Base-by-base conservation (phyloP, 2,888 invertebrate genomes). In the Silvanus unidentatus region DNA sequence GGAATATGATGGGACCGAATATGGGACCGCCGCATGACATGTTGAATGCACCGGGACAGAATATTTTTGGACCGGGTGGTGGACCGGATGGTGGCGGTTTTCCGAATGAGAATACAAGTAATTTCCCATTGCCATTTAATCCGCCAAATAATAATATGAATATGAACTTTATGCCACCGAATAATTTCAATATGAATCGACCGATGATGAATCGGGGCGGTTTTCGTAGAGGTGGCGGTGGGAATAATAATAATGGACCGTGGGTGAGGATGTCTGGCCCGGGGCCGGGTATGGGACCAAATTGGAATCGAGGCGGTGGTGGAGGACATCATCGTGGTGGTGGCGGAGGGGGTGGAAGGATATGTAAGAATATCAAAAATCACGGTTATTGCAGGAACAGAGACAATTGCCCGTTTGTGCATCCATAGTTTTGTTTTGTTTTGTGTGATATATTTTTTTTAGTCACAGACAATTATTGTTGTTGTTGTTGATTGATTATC, bases 381-480 rank as follows among this genome's bases (percentile, higher is more conserved):
- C 82, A 80, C 58, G 91, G 91, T 1, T 86, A 81, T 49, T 93
- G 93, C 72, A 76, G 88, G 40, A 81, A 86, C 64, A 88, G 88
- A 43, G 86, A 86, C 58, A 83, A 83, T 57, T 94, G 93, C 72
- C 81, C 83, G 42, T 93, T 86, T 69, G 73, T 89, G 55, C 93
- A 93, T 75, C 88, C 88, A 8, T 47, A 44, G 38, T 22, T 32
- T 5, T 12, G 3, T 22, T 3, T 22, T 12, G 32, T 12, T 5
- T 32, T 32, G 32, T 5, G 32, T 4, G 32, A 12, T 5, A 32
- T 8, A 32, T 32, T 32, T 3, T 32, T n/a, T 32, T 5, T 22
- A 5, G 22, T 5, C 22, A 5, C 8, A 22, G 22, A 22, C 22
- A 22, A 22, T 22, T 22, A 5, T 22, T 22, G 3, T 22, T 22